phyloP scores from a whole-genome alignment of 2,113 vertebrate species.

The Tympanuchus pallidicinctus region DNA sequence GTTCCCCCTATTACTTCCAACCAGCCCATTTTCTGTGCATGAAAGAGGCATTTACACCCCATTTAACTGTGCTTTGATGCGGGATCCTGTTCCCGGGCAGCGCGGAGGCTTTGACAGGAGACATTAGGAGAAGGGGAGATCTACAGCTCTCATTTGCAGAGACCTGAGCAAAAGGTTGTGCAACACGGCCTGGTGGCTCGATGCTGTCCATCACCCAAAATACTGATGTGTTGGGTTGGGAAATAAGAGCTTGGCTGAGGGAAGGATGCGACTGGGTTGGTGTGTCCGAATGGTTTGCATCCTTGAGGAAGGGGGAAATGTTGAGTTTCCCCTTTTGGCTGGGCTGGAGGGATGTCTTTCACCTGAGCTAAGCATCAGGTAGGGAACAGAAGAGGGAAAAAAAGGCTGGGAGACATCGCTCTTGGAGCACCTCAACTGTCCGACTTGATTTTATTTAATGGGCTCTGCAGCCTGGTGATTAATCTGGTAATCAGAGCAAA shows the following conservation, averaged over 20 bases:
- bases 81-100: conserved; percentile 20
- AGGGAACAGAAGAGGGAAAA: background rate
- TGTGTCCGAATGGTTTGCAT: background rate
- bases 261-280: background rate
- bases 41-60: conserved; percentile 72
- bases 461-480: conserved; percentile 52
- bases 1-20: conserved; percentile 30
- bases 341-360: background rate
- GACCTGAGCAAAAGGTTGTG: conserved; percentile 18
- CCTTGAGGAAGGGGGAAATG: background rate
- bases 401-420: background rate
- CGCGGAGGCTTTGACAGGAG: conserved; percentile 32
- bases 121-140: conserved; percentile 61
- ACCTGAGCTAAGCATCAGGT: background rate
- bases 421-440: conserved; percentile 50
- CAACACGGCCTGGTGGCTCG: background rate
- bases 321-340: background rate
- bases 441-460: conserved; percentile 25
- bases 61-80: conserved; percentile 65
- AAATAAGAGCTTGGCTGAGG: background rate
- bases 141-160: conserved; percentile 59
- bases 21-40: conserved; percentile 40
- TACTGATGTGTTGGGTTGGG: background rate
- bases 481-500: conserved; percentile 71
- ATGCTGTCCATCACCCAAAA: conserved; percentile 32